A percentile compares a stretch with the other conserved stretches of the same genome.
Conservation (phyloP, 2,888 invertebrate species). For the Microplitis manilae region DNA sequence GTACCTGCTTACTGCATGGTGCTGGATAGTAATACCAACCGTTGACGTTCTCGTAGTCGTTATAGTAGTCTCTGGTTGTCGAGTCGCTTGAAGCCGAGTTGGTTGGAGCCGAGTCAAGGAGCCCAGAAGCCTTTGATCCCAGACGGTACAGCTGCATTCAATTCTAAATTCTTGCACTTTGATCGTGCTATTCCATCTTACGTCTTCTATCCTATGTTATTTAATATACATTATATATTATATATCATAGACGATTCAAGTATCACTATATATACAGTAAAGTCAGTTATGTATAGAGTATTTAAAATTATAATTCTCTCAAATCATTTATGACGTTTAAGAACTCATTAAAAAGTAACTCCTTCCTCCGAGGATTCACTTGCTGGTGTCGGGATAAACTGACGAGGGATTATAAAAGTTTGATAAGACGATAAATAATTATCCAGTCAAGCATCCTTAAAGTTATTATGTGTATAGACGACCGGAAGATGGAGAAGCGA, state of each 20-base stretch:
- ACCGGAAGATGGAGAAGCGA: background rate
- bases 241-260: background rate
- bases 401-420: slow-evolving; percentile 65
- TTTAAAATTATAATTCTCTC: slow-evolving; percentile 3
- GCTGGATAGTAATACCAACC: background rate
- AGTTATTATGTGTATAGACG: slow-evolving; percentile 47
- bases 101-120: background rate
- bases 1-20: slow-evolving; percentile 12
- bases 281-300: background rate
- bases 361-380: slow-evolving; percentile 36
- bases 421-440: slow-evolving; percentile 70
- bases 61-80: no score
- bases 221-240: background rate
- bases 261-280: background rate
- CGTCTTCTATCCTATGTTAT: slow-evolving; percentile 14
- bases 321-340: slow-evolving; percentile 69
- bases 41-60: background rate
- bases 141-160: slow-evolving; percentile 13
- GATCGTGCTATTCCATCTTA: slow-evolving; percentile 12
- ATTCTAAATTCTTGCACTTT: slow-evolving; percentile 32
- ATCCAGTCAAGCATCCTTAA: slow-evolving; percentile 51
- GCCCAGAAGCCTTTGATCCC: slow-evolving; percentile 36
- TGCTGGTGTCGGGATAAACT: slow-evolving; percentile 14
- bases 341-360: slow-evolving; percentile 69
- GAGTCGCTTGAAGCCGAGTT: background rate